These are phyloP conservation scores for Oreohelix idahoensis DNA, from an alignment of 1,140 invertebrate species.

Conservation along the genomic window DNA sequence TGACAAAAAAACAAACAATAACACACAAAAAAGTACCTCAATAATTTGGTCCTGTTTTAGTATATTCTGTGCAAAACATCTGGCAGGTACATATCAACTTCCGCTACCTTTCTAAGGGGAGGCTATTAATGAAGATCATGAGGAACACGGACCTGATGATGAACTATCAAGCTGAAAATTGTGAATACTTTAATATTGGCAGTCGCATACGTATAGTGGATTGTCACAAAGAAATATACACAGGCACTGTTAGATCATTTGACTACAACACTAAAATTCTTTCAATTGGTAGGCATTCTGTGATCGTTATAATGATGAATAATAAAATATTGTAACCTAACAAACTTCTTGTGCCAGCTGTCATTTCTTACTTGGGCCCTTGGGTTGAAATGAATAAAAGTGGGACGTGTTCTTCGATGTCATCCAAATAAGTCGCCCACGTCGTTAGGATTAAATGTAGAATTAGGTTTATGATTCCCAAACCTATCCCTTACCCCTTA, in stretches of 20 bases:
- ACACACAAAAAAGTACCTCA: too few species aligned
- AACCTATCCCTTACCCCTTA: too few species aligned
- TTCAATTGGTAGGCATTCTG: slow-evolving; percentile 19
- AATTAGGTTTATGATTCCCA: too few species aligned
- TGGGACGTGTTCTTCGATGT: too few species aligned
- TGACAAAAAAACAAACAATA: too few species aligned
- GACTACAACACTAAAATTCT: slow-evolving; percentile 30
- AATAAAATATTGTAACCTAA: too few species aligned
- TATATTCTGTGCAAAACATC: neutral
- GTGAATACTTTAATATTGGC: slow-evolving; percentile 35
- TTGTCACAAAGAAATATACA: slow-evolving; percentile 27
- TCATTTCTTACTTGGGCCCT: too few species aligned
- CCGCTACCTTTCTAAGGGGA: slow-evolving; percentile 1
- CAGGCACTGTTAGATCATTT: slow-evolving; percentile 30
- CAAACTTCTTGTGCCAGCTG: too few species aligned
- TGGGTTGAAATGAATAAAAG: too few species aligned
- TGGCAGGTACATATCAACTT: neutral
- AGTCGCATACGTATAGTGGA: slow-evolving; percentile 29
- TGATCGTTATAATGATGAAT: too few species aligned
- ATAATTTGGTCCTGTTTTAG: neutral
- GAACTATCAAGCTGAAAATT: slow-evolving; percentile 15
- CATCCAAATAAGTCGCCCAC: too few species aligned
- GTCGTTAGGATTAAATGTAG: too few species aligned
- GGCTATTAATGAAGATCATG: slow-evolving; percentile 22
- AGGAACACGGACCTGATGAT: neutral